A percentile compares a stretch with the other conserved stretches of the same genome.
phyloP scores from a whole-genome alignment of 2,113 vertebrate genomes.

The Rhea pennata region DNA sequence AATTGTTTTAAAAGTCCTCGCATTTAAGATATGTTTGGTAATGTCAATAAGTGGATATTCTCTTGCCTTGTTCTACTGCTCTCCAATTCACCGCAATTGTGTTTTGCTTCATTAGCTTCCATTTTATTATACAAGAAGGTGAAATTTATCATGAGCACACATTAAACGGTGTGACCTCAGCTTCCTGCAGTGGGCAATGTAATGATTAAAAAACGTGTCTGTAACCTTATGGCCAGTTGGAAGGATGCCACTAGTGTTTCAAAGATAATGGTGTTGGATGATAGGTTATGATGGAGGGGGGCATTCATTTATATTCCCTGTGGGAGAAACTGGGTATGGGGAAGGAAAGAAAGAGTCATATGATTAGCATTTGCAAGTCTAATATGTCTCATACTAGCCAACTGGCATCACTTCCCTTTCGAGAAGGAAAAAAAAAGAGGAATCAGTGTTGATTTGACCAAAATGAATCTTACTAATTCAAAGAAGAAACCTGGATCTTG shows the following conservation, averaged over 20 bases:
- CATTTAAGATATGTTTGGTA: background rate
- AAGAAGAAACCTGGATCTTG: background rate
- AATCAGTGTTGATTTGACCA: background rate
- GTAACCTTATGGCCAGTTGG: constrained; percentile 24
- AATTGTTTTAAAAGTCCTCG: background rate
- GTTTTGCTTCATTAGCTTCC: constrained; percentile 35
- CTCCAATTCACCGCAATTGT: background rate
- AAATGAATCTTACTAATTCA: background rate
- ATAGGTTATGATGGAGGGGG: background rate
- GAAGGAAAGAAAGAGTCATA: constrained; percentile 33
- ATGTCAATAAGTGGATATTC: background rate
- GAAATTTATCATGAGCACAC: constrained; percentile 14
- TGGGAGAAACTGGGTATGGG: background rate
- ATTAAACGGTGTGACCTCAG: background rate
- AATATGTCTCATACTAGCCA: background rate
- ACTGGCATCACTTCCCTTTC: constrained; percentile 9
- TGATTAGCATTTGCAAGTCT: background rate
- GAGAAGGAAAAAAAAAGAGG: background rate
- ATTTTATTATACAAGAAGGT: constrained; percentile 1
- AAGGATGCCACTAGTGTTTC: background rate
- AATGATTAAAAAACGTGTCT: constrained; percentile 1
- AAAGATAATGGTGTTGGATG: background rate
- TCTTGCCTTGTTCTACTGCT: background rate
- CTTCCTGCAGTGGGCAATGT: background rate
- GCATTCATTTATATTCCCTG: background rate